phyloP scores from a whole-genome alignment of 2,797 vertebrate genomes.

The Rachycentron canadum region DNA sequence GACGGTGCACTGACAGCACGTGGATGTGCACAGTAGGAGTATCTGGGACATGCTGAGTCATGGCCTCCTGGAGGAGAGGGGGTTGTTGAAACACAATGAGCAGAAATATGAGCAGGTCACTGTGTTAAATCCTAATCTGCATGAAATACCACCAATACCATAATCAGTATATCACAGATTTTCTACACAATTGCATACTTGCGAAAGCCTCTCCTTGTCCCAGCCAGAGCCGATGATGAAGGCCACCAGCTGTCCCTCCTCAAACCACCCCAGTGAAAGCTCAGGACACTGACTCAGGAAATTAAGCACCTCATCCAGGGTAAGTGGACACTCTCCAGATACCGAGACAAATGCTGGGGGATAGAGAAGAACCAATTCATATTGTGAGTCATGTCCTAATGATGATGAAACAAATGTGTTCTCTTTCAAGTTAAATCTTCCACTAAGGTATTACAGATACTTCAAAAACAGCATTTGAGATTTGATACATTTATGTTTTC shows the following conservation, averaged over 20 bases:
- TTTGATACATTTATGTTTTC: neutral
- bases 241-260: constrained; percentile 86
- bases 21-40: constrained; percentile 85
- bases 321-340: constrained; percentile 87
- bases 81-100: neutral
- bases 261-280: constrained; percentile 88
- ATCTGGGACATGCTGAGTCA: constrained; percentile 82
- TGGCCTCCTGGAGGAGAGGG: constrained; percentile 76
- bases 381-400: neutral
- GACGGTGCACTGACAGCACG: constrained; percentile 86
- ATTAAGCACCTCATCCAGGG: constrained; percentile 84
- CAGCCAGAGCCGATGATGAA: constrained; percentile 88
- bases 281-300: constrained; percentile 86
- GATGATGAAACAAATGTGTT: constrained; percentile 3
- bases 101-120: too few species aligned
- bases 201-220: constrained; percentile 85
- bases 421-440: neutral
- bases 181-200: constrained; percentile 68
- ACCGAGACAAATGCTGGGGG: constrained; percentile 85
- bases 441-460: neutral
- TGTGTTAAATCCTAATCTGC: too few species aligned
- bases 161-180: neutral
- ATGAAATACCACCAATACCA: neutral
- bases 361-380: constrained; percentile 13
- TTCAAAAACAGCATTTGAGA: neutral